Evolutionary conservation across 2,797 vertebrate genomes (phyloP), one percentile per base, ranked within the genome.

Genomic region (Siniperca scherzeri): DNA sequence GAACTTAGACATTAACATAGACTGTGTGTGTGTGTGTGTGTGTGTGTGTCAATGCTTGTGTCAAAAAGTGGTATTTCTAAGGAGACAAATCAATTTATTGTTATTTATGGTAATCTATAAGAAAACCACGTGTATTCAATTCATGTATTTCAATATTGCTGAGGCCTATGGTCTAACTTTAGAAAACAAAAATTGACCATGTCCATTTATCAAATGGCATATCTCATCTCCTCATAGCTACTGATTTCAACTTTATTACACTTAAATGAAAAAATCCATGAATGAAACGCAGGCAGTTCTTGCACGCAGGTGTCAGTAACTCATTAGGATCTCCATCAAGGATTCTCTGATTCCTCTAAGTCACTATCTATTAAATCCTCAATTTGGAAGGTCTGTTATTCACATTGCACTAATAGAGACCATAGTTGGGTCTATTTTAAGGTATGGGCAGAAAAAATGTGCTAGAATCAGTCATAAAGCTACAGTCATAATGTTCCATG

Each of bases 231-330:
- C 30, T 67, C 25, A 62, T 61, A 40, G 36, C 7, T 25, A n/a
- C 30, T 40, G 30, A 78, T 76, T 68, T 64, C 16, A 68, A 70
- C 42, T 72, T 69, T 61, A 84, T 68, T 68, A 12, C 52, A 64
- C 22, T 25, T 55, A 60, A 68, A 61, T 52, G 42, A n/a, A 7
- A 36, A 70, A 86, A 60, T 70, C 46, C 21, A 61, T 50, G 38
- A 70, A 64, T 30, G 38, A 59, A 70, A 74, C 33, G 36, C 3
- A 6, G 25, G 9, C n/a, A 27, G 10, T 22, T 14, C 12, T 16
- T 67, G 38, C n/a, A 33, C 3, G 2, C 2, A 9, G 30, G 27
- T 56, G 40, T 73, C 48, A 55, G 33, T 42, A 9, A 73, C 46
- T 57, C 7, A 21, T 53, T 27, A 52, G 25, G 44, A 65, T 70